Evolutionary conservation across 2,113 vertebrate species (phyloP), one percentile per base, ranked within the genome.

Genomic region (human): DNA sequence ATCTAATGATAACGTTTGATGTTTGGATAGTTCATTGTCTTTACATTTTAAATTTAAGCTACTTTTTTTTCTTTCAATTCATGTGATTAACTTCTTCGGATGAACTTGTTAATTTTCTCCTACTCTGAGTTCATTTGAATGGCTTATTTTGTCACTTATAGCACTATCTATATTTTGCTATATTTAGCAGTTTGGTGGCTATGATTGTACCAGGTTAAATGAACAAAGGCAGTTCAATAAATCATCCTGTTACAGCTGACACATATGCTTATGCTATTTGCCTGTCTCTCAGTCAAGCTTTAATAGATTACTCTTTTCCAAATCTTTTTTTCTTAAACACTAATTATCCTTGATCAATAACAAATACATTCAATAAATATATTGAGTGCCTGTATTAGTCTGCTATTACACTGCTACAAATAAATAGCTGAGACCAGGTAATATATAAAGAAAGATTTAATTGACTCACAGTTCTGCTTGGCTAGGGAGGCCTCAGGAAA

Each of bases 71-170:
- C 40, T 97, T 89, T 92, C 14, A 75, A 86, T 32, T 78, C 52
- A 2, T 72, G 22, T 6, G 2, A 3, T 13, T 86, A 64, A 30
- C n/a, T 12, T 90, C 50, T 83, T 90, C 79, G 10, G 0, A 48
- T 93, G 81, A 38, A 17, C 66, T 50, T 96, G 48, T 92, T 97
- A 40, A 4, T 90, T 52, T 93, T 96, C 27, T 93, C 48, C 55
- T 78, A 48, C 64, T n/a, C 5, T 66, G 27, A 66, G 48, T 93
- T 38, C n/a, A 80, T 38, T 92, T 61, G 32, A 75, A 66, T 76
- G 14, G 4, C 55, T 90, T 0, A 23, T 23, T 52, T 32, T 64
- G 12, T 32, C 27, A 87, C 13, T 89, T 50, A 83, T n/a, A 40
- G 73, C 8, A 57, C 11, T 38, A 52, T 30, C 1, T 30, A 3